phyloP scores from a whole-genome alignment of 1,140 invertebrate species.

The Pomacea maculata region DNA sequence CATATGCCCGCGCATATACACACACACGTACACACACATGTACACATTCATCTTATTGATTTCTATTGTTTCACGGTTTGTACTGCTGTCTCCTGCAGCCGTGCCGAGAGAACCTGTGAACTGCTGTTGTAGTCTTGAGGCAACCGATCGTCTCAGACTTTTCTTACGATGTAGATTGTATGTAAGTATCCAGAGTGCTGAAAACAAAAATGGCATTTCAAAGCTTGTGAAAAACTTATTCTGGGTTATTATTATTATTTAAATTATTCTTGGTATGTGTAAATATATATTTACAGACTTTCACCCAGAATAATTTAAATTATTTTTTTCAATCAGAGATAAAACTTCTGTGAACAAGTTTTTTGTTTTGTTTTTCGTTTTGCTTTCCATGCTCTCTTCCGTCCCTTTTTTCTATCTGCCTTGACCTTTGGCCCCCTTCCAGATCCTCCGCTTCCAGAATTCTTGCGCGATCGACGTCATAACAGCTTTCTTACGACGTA shows the following conservation, averaged over 20 bases:
- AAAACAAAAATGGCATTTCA: neutral
- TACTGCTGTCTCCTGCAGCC: neutral
- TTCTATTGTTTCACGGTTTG: neutral
- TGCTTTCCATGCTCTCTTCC: too few relatives aligned
- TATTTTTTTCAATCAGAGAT: too few relatives aligned
- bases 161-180: neutral
- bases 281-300: neutral
- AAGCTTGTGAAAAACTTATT: neutral
- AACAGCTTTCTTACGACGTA: neutral
- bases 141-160: neutral
- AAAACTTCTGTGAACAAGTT: too few relatives aligned
- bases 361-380: too few relatives aligned
- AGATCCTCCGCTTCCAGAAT: too few relatives aligned
- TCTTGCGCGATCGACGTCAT: too few relatives aligned
- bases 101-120: neutral
- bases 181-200: neutral
- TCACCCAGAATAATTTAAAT: too few relatives aligned
- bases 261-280: too few relatives aligned
- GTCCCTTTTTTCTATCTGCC: too few relatives aligned
- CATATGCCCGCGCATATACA: neutral
- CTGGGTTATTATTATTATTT: too few relatives aligned
- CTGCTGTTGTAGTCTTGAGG: neutral
- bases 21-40: neutral
- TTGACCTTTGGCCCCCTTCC: too few relatives aligned
- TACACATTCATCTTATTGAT: neutral